A percentile compares a stretch with the other conserved stretches of the same genome.
Evolutionary conservation across 2,113 vertebrate genomes (phyloP).

Genomic region (Orthonyx spaldingii): DNA sequence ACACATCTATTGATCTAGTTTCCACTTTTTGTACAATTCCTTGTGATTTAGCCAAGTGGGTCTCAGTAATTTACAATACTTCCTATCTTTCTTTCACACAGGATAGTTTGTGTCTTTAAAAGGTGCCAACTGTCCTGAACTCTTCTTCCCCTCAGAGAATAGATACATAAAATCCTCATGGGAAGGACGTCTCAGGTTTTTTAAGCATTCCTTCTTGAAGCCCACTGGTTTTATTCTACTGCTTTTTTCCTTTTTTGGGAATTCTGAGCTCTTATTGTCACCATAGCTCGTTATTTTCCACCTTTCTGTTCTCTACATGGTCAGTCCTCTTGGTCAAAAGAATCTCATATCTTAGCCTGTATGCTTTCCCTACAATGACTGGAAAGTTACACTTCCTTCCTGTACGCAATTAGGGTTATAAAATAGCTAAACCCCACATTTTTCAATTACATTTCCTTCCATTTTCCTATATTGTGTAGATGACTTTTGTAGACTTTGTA

Average conservation of each 20-base stretch:
- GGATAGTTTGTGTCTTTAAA: not conserved
- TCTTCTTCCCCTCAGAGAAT: not conserved
- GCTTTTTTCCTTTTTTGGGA: not conserved
- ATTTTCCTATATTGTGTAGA: not conserved
- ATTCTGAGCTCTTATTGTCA: not conserved
- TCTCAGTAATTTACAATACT: constrained; percentile 49
- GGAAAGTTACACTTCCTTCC: not conserved
- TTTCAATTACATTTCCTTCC: not conserved
- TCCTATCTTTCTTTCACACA: constrained; percentile 27
- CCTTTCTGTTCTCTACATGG: not conserved
- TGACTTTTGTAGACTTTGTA: too few species aligned
- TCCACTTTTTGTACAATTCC: constrained; percentile 26
- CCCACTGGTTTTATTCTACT: not conserved
- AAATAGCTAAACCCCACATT: not conserved
- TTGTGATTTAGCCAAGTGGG: constrained; percentile 21
- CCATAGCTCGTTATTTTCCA: not conserved
- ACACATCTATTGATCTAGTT: constrained; percentile 12
- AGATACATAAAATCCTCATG: constrained; percentile 4
- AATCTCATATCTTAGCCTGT: not conserved
- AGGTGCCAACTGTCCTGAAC: constrained; percentile 45
- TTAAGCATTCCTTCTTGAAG: not conserved
- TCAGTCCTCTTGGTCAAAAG: not conserved
- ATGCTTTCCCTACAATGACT: not conserved
- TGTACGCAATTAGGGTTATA: not conserved
- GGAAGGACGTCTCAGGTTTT: not conserved